Percentiles rank a stretch among this genome's conserved stretches.
These are phyloP conservation scores for Tanaodytes sp. DNA, from an alignment of 2,888 invertebrate genomes.

Conservation along the genomic window DNA sequence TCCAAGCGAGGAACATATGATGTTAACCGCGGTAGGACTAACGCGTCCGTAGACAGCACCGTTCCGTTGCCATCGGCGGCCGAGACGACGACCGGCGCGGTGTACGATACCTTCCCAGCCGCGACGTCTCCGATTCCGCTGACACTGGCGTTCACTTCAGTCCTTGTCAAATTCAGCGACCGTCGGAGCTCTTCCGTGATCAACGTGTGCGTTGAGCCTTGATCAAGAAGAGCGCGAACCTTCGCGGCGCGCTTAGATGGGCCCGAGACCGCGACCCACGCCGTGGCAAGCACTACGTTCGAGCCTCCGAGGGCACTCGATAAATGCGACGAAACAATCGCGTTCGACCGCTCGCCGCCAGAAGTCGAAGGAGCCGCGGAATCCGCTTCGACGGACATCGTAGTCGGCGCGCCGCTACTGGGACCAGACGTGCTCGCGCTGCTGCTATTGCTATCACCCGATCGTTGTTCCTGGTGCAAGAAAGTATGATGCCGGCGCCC, in stretches of 20 bases:
- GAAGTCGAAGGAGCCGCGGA: background rate
- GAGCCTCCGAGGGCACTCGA: background rate
- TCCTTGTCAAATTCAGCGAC: background rate
- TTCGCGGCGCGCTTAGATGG: background rate
- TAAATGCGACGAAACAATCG: background rate
- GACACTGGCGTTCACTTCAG: background rate
- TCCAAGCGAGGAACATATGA: background rate
- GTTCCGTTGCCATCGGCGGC: background rate
- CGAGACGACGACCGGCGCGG: background rate
- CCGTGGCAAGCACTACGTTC: constrained; percentile 9
- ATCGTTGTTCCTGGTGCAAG: background rate
- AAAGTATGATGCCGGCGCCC: background rate
- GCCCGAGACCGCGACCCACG: background rate
- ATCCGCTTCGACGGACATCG: too few relatives aligned
- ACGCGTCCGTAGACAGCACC: background rate
- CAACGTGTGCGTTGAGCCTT: constrained; percentile 13
- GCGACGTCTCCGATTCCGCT: constrained; percentile 8
- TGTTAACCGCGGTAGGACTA: background rate
- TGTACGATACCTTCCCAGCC: background rate
- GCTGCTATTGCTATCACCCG: too few relatives aligned
- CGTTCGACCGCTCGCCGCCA: background rate
- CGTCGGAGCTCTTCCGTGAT: background rate
- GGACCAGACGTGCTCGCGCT: too few relatives aligned
- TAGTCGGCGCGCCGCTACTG: too few relatives aligned
- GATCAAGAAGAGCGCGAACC: constrained; percentile 17